Base-by-base conservation (phyloP, 2,113 vertebrate species). In the Poeciliopsis occidentalis region DNA sequence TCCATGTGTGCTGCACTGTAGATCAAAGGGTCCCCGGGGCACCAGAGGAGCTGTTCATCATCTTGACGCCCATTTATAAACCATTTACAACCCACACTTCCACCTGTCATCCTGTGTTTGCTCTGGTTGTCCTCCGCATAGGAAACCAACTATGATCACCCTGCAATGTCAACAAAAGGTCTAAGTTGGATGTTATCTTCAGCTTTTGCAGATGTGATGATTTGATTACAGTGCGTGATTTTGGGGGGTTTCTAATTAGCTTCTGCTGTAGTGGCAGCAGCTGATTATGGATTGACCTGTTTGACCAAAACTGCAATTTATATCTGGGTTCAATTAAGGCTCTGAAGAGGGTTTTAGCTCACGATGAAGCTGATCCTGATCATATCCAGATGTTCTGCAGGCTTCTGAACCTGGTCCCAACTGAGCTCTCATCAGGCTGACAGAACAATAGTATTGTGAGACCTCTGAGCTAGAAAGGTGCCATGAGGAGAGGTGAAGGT, bases 371-470 rank as follows among this genome's bases (percentile, higher is more conserved):
- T 69, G 71, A 61, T 80, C 27, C 54, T 84, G 88, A 92, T 92
- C 80, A 79, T 79, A 86, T 86, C 91, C 92, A 93, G 92, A 92
- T 93, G 92, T 78, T 66, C 57, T 67, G 29, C 12, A 29, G 76
- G 74, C 84, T 83, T 69, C 73, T 69, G 69, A 81, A 82, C 54
- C 76, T 70, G 54, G 22, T 82, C 82, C 76, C 17, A 70, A n/a
- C 75, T 65, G 37, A 72, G 66, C 57, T 31, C 68, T 74, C 47
- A 31, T 63, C 73, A 34, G 57, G 62, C 62, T 78, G 81, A 73
- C 71, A 73, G 60, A 80, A 67, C 68, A 64, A 63, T n/a, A 57
- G 26, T n/a, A 27, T 83, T 82, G 57, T 39, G 60, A 12, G 73
- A 76, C 67, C 65, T 78, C 63, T 71, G 62, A 75, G 75, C 29